Evolutionary conservation across 2,797 vertebrate species (phyloP), one percentile per base, ranked within the genome.

Genomic region (Harpagifer antarcticus): DNA sequence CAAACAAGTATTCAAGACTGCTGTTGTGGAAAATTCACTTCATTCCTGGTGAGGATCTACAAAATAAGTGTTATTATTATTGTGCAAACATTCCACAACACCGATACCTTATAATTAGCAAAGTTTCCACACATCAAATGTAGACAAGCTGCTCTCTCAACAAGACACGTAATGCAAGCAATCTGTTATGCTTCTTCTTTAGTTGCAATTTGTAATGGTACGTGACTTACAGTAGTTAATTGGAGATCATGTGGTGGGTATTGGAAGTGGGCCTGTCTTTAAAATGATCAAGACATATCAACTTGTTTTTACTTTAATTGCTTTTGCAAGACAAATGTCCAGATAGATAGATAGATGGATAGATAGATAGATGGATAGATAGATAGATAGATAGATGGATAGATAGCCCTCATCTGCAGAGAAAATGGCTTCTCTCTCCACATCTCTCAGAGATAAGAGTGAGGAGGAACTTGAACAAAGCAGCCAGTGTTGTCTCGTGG

Each of bases 391-490:
- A 68, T 52, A 54, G 54, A 69, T 42, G 52, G 63, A 67, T 17
- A 31, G 1, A 71, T 44, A 45, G 17, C 68, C 12, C 27, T 42
- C 5, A 54, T 61, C 57, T n/a, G 45, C 23, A 74, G 52, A 81
- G 55, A 88, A 68, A 62, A 43, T 75, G 73, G 57, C 12, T 1
- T 80, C 69, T 67, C 52, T 78, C 71, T 78, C 62, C 43, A 70
- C 70, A 75, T 82, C 82, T 79, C 52, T 11, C 63, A 75, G 63
- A 83, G 86, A 90, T 90, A 83, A 82, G 79, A 88, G 67, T 15
- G 82, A 76, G 63, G 58, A 85, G 76, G 47, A 55, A 48, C 60
- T 15, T 14, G 74, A 86, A 93, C 92, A 93, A 93, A 90, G 92
- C 78, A 42, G 1, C 53, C 86, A 86, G 73, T 93, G 91, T 92